These are phyloP conservation scores for Chamaetylas fuelleborni DNA, from an alignment of 2,113 vertebrate species.

Conservation along the genomic window DNA sequence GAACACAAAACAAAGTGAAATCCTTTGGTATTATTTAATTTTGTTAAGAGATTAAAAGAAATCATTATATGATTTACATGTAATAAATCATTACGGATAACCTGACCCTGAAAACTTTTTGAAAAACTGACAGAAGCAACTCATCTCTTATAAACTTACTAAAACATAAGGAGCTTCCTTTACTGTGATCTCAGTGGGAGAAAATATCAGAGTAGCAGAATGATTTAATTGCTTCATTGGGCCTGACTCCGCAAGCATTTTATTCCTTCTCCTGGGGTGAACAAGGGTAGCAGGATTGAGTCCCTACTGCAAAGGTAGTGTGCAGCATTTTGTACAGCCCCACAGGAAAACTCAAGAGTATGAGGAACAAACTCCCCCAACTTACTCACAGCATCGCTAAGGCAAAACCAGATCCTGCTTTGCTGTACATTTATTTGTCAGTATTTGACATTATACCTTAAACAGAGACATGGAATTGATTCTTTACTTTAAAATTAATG, in stretches of 20 bases:
- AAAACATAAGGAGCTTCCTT: not conserved
- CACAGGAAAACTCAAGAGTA: not conserved
- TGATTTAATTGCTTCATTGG: not conserved
- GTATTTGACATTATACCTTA: conserved; percentile 61
- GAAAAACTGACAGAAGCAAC: not conserved
- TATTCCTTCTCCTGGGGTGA: not conserved
- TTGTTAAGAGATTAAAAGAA: not conserved
- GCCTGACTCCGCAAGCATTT: not conserved
- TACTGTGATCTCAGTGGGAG: not conserved
- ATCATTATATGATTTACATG: too few species aligned
- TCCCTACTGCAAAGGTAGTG: not conserved
- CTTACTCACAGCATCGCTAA: conserved; percentile 18
- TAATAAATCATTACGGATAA: not conserved
- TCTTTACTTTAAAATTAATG: conserved; percentile 54
- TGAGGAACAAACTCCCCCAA: not conserved
- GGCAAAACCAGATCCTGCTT: conserved; percentile 34
- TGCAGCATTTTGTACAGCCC: not conserved
- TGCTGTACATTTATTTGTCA: conserved; percentile 2
- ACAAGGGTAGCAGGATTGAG: not conserved
- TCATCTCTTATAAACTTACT: not conserved
- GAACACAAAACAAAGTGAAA: not conserved
- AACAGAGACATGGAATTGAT: conserved; percentile 61
- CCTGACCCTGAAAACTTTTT: conserved; percentile 1
- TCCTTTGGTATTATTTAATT: conserved; percentile 8
- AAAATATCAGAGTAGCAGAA: not conserved